Evolutionary conservation across 2,113 vertebrate genomes (phyloP).

Genomic region (Notarius quadriscutis): DNA sequence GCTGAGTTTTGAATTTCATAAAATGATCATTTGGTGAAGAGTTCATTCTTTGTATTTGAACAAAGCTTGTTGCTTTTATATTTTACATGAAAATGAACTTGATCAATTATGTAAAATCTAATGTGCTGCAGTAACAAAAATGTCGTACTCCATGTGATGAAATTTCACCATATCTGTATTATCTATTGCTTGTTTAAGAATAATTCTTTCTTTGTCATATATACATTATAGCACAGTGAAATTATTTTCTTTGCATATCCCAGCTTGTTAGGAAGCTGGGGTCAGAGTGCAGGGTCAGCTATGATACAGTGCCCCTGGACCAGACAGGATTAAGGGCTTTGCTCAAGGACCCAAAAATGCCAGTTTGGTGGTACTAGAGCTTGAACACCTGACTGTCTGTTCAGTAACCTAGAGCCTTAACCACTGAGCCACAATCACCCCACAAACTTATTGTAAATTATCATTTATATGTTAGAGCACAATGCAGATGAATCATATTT

Average conservation of each 20-base stretch:
- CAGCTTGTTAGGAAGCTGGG: too few relatives aligned
- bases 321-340: too few relatives aligned
- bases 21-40: background rate
- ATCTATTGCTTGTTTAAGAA: background rate
- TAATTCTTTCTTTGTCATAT: too few relatives aligned
- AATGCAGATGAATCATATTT: background rate
- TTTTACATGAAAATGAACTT: background rate
- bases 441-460: background rate
- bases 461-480: background rate
- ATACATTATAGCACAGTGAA: too few relatives aligned
- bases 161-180: background rate
- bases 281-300: too few relatives aligned
- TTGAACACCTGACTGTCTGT: too few relatives aligned
- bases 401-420: too few relatives aligned
- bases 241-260: too few relatives aligned
- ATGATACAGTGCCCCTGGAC: too few relatives aligned
- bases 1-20: background rate
- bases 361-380: too few relatives aligned
- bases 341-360: too few relatives aligned
- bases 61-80: conserved; percentile 16
- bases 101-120: background rate
- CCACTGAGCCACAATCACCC: too few relatives aligned
- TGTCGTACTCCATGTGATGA: background rate
- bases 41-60: conserved; percentile 8
- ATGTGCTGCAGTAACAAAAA: background rate